Evolutionary conservation across 30 jellyfish, hydroid and myxozoan species (phyloP).

Genomic region (Hydra vulgaris): DNA sequence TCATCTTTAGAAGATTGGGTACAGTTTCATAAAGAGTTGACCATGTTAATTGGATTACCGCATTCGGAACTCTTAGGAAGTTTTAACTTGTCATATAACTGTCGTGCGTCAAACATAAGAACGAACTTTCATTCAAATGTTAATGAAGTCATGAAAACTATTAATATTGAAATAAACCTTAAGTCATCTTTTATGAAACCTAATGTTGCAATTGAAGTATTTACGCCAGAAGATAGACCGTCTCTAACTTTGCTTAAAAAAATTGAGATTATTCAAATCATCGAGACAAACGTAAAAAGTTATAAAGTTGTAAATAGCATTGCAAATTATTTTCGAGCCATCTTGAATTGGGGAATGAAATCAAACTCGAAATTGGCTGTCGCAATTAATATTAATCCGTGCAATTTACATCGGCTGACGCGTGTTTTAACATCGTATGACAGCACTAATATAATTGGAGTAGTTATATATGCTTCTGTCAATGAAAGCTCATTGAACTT

Average conservation of each 20-base stretch:
- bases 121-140: neutral
- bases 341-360: neutral
- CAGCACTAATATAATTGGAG: neutral
- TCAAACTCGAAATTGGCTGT: neutral
- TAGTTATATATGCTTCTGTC: neutral
- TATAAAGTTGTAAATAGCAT: neutral
- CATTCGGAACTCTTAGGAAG: neutral
- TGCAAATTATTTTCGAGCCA: neutral
- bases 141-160: neutral
- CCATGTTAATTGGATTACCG: constrained; percentile 1
- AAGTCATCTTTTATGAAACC: neutral
- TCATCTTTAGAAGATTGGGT: neutral
- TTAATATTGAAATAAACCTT: neutral
- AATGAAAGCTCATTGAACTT: neutral
- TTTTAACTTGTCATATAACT: neutral
- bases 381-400: neutral
- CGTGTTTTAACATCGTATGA: neutral
- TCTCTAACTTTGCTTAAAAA: neutral
- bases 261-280: neutral
- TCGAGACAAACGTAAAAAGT: neutral
- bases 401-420: neutral
- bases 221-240: neutral
- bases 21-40: neutral
- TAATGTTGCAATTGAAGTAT: neutral
- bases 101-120: neutral